Base-by-base conservation (phyloP, 2,797 vertebrate genomes). In the Streptopelia turtur region DNA sequence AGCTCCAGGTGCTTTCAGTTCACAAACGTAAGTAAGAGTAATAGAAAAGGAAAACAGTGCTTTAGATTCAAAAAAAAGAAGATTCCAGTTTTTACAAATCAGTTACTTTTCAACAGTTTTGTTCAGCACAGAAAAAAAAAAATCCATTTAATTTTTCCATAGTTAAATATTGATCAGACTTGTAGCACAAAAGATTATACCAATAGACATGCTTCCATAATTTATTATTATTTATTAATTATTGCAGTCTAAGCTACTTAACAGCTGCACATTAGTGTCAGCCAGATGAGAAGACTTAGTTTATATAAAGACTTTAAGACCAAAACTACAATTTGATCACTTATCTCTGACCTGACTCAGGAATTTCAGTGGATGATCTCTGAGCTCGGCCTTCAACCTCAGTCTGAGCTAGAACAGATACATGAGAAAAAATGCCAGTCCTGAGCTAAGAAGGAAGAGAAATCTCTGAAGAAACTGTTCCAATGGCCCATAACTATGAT, bases 321-420 rank as follows among this genome's bases (percentile, higher is more conserved):
- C 35, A 60, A 55, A 90, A 35, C 31, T 59, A 35, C 1, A 2
- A 31, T 90, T 79, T 72, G 9, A 69, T 90, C 47, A 56, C 21
- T 90, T 89, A 76, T 45, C 47, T 91, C 43, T 92, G 50, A 78
- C 20, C 72, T 77, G 53, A 74, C 64, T 87, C 33, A 78, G 55
- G 75, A 92, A 94, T 92, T 92, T 92, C 57, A 76, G 30, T 41
- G 65, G 14, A 52, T n/a, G 68, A 72, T 85, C 33, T 49, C 71
- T 17, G 27, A 94, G 59, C 43, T 91, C 60, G 74, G 1, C 39
- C 43, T 88, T 91, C 87, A 91, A 4, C 41, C 56, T 86, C 9
- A 3, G 59, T 4, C 6, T 93, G 83, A 94, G 66, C 35, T 90
- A 88, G 66, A 90, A 41, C 52, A 86, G 79, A 91, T 69, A 47